These are phyloP conservation scores for Melanostoma scalare DNA, from an alignment of 2,888 invertebrate genomes.

Conservation along the genomic window DNA sequence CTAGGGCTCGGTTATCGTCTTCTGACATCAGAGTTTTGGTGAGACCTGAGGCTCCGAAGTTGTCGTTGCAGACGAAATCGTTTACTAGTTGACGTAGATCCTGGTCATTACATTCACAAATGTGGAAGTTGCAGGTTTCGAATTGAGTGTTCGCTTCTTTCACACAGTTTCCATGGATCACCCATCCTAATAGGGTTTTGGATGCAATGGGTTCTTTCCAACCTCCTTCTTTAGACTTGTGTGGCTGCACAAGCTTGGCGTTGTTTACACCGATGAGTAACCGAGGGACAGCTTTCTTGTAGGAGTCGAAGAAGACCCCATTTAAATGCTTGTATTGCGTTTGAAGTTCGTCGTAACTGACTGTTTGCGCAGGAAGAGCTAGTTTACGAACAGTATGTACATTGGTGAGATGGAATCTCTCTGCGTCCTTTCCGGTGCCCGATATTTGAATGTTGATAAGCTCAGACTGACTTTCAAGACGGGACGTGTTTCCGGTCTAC, in stretches of 20 bases:
- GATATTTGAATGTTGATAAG: neutral
- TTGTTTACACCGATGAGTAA: constrained; percentile 16
- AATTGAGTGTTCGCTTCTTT: neutral
- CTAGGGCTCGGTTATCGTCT: constrained; percentile 24
- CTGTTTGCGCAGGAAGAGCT: neutral
- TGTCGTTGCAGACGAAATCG: no score
- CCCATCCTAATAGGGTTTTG: constrained; percentile 44
- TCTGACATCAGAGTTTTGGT: constrained; percentile 14
- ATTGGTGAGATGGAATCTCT: neutral
- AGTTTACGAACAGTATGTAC: neutral
- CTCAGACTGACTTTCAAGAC: neutral
- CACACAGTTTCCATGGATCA: constrained; percentile 1
- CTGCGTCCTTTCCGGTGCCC: neutral
- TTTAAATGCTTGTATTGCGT: neutral
- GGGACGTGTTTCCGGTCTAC: neutral
- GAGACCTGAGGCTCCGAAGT: constrained; percentile 12
- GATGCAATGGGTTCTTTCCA: constrained; percentile 10
- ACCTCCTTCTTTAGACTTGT: constrained; percentile 15
- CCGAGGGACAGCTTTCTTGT: neutral
- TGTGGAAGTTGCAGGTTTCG: constrained; percentile 34
- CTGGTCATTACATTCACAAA: constrained; percentile 49
- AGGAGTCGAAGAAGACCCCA: neutral
- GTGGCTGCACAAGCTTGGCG: neutral
- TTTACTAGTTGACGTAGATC: no score
- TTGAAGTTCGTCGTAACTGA: neutral